Percentiles rank a stretch among this genome's conserved stretches.
phyloP scores from a whole-genome alignment of 2,888 invertebrate genomes.

The Ennomos fuscantarius region DNA sequence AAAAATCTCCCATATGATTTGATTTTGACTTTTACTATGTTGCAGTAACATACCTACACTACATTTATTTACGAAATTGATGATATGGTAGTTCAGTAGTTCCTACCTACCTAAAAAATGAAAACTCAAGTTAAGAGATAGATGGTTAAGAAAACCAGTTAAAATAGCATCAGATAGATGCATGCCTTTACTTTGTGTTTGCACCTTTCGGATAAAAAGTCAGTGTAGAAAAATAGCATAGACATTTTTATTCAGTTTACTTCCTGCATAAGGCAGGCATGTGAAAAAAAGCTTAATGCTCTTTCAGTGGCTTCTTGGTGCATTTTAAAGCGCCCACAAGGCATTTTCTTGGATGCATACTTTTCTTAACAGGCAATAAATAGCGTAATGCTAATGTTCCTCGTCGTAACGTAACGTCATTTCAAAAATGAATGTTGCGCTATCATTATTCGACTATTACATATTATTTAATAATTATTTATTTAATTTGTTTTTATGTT shows the following conservation, averaged over 20 bases:
- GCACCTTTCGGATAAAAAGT: not conserved
- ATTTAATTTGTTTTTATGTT: no score
- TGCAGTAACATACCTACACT: no score
- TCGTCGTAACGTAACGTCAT: constrained; percentile 12
- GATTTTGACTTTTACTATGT: no score
- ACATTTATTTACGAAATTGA: no score
- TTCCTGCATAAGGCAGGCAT: constrained; percentile 21
- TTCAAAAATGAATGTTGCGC: not conserved
- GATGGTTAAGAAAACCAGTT: no score
- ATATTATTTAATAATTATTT: no score
- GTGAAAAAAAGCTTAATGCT: constrained; percentile 26
- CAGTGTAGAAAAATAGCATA: not conserved
- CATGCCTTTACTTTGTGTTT: no score
- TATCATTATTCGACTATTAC: not conserved
- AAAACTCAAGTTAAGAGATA: no score
- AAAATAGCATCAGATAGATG: no score
- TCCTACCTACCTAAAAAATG: no score
- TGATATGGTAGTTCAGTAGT: no score
- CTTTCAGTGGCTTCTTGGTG: constrained; percentile 22
- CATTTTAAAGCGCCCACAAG: constrained; percentile 30
- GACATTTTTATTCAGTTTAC: constrained; percentile 22
- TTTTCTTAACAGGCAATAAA: constrained; percentile 29
- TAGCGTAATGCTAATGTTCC: constrained; percentile 28
- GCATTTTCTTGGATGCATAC: constrained; percentile 30
- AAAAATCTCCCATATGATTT: no score